phyloP scores from a whole-genome alignment of 2,888 invertebrate genomes.

The Sarcophaga variegata region DNA sequence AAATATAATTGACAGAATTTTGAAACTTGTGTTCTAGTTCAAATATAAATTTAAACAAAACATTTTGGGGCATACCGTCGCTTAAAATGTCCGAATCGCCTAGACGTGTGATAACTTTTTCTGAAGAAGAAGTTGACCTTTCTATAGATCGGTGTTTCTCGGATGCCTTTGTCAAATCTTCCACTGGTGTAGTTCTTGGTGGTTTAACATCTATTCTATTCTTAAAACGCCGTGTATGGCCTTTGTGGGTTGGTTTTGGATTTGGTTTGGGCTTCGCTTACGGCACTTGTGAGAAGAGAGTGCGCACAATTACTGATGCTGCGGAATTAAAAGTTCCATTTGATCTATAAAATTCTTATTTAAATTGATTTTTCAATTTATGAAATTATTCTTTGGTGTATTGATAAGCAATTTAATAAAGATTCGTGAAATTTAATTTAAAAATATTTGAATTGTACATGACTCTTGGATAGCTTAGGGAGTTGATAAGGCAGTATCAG shows the following conservation, averaged over 20 bases:
- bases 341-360: background rate
- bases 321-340: background rate
- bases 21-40: background rate
- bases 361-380: background rate
- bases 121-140: slow-evolving; percentile 71
- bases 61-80: background rate
- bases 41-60: background rate
- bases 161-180: slow-evolving; percentile 74
- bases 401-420: background rate
- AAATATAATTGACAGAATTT: background rate
- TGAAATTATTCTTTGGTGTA: background rate
- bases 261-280: slow-evolving; percentile 70
- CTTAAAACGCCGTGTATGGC: slow-evolving; percentile 74
- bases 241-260: slow-evolving; percentile 72
- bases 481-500: no score
- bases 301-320: slow-evolving; percentile 28
- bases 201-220: slow-evolving; percentile 74
- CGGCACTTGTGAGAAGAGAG: slow-evolving; percentile 59
- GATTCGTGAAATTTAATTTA: no score
- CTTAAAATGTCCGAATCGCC: background rate
- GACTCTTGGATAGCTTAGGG: no score
- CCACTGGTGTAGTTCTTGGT: slow-evolving; percentile 74
- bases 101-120: background rate
- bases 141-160: slow-evolving; percentile 72
- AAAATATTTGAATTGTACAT: no score